Percentiles rank a stretch among this genome's conserved stretches.
Conservation (phyloP, 2,797 vertebrate species). For the Eurystomus glaucurus region DNA sequence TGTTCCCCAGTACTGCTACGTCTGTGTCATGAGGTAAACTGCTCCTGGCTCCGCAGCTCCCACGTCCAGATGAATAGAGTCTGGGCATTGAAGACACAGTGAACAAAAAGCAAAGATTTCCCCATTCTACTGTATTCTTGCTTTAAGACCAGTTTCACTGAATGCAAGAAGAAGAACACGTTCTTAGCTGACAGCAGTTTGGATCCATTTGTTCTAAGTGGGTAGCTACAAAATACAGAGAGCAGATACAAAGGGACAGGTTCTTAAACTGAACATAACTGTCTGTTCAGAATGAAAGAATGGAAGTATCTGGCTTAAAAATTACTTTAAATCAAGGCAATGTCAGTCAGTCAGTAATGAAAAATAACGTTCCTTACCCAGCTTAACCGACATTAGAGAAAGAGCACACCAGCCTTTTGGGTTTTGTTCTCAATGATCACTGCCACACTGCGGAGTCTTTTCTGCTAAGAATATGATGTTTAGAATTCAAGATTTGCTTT, state of each 20-base stretch:
- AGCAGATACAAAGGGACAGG: background rate
- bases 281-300: background rate
- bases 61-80: background rate
- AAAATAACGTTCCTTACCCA: background rate
- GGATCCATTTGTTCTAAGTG: background rate
- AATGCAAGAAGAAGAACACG: background rate
- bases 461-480: conserved; percentile 59
- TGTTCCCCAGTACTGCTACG: background rate
- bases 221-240: background rate
- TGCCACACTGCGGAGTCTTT: conserved; percentile 44
- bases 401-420: background rate
- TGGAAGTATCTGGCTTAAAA: background rate
- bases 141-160: background rate
- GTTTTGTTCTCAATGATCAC: conserved; percentile 24
- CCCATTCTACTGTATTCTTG: background rate
- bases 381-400: background rate
- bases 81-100: background rate
- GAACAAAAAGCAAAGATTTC: background rate
- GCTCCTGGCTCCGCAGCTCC: background rate
- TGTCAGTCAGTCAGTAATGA: background rate
- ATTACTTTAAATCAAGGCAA: background rate
- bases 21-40: too few species aligned
- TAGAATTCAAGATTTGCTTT: conserved; percentile 79
- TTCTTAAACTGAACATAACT: background rate
- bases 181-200: background rate